phyloP scores from a whole-genome alignment of 1,140 invertebrate species.

The Harlomillsia oculata region DNA sequence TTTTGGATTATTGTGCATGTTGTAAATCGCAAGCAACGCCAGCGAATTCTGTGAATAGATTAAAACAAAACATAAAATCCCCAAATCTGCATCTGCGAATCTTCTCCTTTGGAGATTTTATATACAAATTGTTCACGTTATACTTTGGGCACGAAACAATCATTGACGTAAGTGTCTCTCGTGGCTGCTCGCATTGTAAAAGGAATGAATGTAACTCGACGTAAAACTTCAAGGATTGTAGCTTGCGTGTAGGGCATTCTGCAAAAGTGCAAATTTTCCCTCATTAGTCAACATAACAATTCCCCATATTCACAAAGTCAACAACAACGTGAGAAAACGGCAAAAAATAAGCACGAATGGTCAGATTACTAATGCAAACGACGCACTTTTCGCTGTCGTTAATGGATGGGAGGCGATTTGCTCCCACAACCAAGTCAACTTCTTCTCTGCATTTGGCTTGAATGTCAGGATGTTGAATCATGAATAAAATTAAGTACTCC shows the following conservation, averaged over 20 bases:
- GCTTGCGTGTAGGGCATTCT: constrained; percentile 68
- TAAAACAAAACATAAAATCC: not conserved
- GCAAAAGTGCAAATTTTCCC: constrained; percentile 40
- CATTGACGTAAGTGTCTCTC: constrained; percentile 56
- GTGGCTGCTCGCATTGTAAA: constrained; percentile 65
- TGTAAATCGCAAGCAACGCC: constrained; percentile 42
- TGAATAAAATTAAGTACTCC: constrained; percentile 63
- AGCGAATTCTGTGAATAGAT: constrained; percentile 29
- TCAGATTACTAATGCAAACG: constrained; percentile 4
- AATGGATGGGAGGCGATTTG: constrained; percentile 54
- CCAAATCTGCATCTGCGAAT: not conserved
- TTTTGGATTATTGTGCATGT: constrained; percentile 40
- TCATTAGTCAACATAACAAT: constrained; percentile 2
- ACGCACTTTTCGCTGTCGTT: constrained; percentile 58
- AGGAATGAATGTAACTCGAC: constrained; percentile 65
- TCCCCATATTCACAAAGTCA: not conserved
- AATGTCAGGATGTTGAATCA: constrained; percentile 64
- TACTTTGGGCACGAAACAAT: constrained; percentile 67
- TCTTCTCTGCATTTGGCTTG: constrained; percentile 68
- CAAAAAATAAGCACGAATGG: not conserved
- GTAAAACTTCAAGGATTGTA: constrained; percentile 59
- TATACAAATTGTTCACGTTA: constrained; percentile 1
- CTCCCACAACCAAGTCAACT: constrained; percentile 63
- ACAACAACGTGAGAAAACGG: not conserved
- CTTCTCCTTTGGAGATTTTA: not conserved